A percentile compares a stretch with the other conserved stretches of the same genome.
These are phyloP conservation scores for Leptobrachium ailaonicum DNA, from an alignment of 2,113 vertebrate genomes.

Conservation along the genomic window DNA sequence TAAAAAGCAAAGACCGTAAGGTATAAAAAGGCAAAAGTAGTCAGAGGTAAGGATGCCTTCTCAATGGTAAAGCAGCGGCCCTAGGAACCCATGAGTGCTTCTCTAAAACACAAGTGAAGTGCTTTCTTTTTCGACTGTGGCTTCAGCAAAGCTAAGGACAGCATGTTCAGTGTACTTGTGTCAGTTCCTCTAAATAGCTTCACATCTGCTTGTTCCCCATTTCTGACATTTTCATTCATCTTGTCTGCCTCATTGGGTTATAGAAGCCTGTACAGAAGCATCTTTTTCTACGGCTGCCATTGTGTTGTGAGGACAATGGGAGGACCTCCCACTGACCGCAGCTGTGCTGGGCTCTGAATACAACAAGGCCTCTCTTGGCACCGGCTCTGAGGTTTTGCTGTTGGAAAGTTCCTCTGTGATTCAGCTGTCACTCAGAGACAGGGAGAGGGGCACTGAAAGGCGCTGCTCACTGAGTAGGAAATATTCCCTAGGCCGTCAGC, in stretches of 20 bases:
- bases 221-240: slow-evolving; percentile 71
- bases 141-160: slow-evolving; percentile 38
- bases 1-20: background rate
- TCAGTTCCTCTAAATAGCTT: slow-evolving; percentile 58
- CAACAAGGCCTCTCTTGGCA: slow-evolving; percentile 66
- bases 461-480: slow-evolving; percentile 78
- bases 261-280: slow-evolving; percentile 70
- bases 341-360: slow-evolving; percentile 77
- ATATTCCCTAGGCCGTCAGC: slow-evolving; percentile 74
- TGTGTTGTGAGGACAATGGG: slow-evolving; percentile 78
- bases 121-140: slow-evolving; percentile 46
- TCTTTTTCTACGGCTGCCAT: slow-evolving; percentile 70
- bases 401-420: slow-evolving; percentile 78
- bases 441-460: slow-evolving; percentile 77
- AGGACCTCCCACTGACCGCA: slow-evolving; percentile 86
- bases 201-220: slow-evolving; percentile 68
- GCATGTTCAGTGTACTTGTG: slow-evolving; percentile 49
- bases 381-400: slow-evolving; percentile 66
- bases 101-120: slow-evolving; percentile 41
- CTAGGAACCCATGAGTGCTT: slow-evolving; percentile 34
- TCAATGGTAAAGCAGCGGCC: slow-evolving; percentile 28
- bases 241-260: slow-evolving; percentile 63
- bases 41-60: slow-evolving; percentile 30
- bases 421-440: slow-evolving; percentile 91
- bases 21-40: slow-evolving; percentile 38